Percentiles rank a stretch among this genome's conserved stretches.
Evolutionary conservation across 2,113 vertebrate species (phyloP).

Genomic region (Equus quagga): DNA sequence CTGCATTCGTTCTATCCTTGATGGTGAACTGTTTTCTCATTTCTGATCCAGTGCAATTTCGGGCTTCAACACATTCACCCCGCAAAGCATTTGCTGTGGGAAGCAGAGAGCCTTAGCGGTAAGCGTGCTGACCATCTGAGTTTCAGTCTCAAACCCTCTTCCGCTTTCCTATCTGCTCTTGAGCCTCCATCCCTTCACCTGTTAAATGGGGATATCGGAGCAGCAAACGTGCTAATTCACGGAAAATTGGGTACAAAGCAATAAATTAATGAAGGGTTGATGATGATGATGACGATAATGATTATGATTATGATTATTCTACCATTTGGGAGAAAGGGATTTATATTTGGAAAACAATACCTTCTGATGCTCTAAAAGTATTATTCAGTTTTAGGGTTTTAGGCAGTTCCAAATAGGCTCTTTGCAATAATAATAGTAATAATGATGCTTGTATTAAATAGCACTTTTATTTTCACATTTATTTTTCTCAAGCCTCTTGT

Average conservation of each 20-base stretch:
- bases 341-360: constrained; percentile 49
- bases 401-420: constrained; percentile 70
- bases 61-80: neutral
- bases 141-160: neutral
- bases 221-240: neutral
- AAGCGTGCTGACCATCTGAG: accelerated
- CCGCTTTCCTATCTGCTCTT: neutral
- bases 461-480: constrained; percentile 77
- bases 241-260: constrained; percentile 36
- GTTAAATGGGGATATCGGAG: constrained; percentile 69
- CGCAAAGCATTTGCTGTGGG: neutral
- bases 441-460: constrained; percentile 75
- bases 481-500: constrained; percentile 78
- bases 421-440: constrained; percentile 73
- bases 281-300: constrained; percentile 25
- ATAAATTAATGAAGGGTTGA: constrained; percentile 40
- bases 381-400: constrained; percentile 76
- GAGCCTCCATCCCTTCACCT: constrained; percentile 58
- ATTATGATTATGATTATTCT: constrained; percentile 62
- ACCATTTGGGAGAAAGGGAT: constrained; percentile 59
- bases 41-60: neutral
- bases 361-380: constrained; percentile 75
- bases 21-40: neutral
- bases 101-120: accelerated
- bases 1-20: neutral